phyloP scores from a whole-genome alignment of 1,140 invertebrate genomes.

The Aphaenogaster floridana region DNA sequence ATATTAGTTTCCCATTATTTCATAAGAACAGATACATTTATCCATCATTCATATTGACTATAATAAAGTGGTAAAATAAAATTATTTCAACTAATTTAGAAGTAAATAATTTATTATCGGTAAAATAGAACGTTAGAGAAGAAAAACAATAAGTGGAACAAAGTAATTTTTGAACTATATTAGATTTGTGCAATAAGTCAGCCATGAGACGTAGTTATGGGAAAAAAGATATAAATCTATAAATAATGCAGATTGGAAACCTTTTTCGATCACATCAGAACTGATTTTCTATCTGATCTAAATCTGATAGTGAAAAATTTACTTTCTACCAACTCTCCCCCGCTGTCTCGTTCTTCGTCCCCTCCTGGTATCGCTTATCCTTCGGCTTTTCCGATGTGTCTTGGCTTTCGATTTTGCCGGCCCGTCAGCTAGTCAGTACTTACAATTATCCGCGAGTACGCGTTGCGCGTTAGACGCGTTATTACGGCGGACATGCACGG shows the following conservation, averaged over 20 bases:
- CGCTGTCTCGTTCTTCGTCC: background rate
- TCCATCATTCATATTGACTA: background rate
- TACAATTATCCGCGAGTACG: slow-evolving; percentile 48
- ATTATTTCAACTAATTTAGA: background rate
- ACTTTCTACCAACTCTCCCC: background rate
- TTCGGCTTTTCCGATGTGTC: slow-evolving; percentile 6
- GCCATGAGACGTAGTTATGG: background rate
- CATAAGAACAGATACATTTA: background rate
- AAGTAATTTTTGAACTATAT: background rate
- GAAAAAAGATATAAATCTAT: background rate
- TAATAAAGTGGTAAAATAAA: background rate
- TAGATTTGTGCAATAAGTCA: slow-evolving; percentile 13
- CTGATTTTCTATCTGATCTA: background rate
- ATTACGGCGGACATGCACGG: slow-evolving; percentile 38
- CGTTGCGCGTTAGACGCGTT: slow-evolving; percentile 46
- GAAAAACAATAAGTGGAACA: background rate
- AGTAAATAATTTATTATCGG: background rate
- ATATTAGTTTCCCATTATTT: background rate
- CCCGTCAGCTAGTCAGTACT: background rate
- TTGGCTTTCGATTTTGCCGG: slow-evolving; percentile 46
- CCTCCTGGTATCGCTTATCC: background rate
- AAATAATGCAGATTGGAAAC: slow-evolving; percentile 2
- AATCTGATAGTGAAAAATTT: background rate
- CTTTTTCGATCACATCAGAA: background rate
- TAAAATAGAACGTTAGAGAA: background rate